Evolutionary conservation across 2,888 invertebrate species (phyloP).

Genomic region (Myathropa florea): DNA sequence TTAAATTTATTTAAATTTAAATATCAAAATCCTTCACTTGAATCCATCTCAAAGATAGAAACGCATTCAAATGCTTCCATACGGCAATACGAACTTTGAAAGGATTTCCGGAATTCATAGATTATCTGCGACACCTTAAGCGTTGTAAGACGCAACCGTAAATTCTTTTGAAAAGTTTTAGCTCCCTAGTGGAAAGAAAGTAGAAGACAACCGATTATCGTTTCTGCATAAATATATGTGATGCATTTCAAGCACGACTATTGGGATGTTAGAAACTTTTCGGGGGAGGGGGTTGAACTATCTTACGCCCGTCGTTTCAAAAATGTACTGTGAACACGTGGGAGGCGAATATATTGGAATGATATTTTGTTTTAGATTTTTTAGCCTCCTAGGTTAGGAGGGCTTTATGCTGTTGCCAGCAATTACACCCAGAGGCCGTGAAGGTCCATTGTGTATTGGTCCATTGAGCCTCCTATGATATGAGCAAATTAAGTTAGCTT

Average conservation of each 20-base stretch:
- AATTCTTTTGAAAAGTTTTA: constrained; percentile 59
- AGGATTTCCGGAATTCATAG: constrained; percentile 56
- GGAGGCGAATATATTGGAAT: too few species aligned
- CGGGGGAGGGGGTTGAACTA: not conserved
- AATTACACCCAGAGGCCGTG: too few species aligned
- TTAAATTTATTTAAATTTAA: not conserved
- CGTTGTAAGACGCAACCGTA: constrained; percentile 52
- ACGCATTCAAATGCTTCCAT: not conserved
- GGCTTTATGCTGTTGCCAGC: too few species aligned
- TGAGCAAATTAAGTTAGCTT: too few species aligned
- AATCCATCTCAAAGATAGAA: not conserved
- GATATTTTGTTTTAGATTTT: too few species aligned
- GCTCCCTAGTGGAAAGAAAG: not conserved
- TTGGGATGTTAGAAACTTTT: not conserved
- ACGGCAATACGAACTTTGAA: constrained; percentile 56
- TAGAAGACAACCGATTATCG: not conserved
- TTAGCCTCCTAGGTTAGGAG: too few species aligned
- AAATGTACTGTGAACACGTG: not conserved
- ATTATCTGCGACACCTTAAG: constrained; percentile 67
- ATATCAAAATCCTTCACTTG: not conserved
- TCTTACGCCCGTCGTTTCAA: not conserved
- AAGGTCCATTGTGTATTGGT: too few species aligned
- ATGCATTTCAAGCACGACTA: not conserved
- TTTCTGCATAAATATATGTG: not conserved
- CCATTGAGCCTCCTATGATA: too few species aligned